phyloP scores from a whole-genome alignment of 2,797 vertebrate genomes.

The Dallia pectoralis region DNA sequence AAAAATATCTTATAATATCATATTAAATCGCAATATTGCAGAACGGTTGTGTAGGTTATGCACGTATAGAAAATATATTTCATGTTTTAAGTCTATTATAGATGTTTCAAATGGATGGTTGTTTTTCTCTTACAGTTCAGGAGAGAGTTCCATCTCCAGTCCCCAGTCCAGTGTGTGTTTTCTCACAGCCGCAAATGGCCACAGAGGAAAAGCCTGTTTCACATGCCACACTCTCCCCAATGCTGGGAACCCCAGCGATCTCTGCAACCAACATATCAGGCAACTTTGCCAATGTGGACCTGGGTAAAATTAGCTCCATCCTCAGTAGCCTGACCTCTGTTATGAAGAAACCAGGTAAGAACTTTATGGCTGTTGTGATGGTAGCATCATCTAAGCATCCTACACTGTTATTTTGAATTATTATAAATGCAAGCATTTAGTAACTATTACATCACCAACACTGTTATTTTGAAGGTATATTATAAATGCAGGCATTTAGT shows the following conservation, averaged over 20 bases:
- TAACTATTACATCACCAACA: not conserved
- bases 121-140: slow-evolving; percentile 73
- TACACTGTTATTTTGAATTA: not conserved
- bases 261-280: slow-evolving; percentile 40
- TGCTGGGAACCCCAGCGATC: not conserved
- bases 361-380: not conserved
- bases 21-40: no score
- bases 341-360: slow-evolving; percentile 93
- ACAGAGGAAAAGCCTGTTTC: slow-evolving; percentile 33
- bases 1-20: no score
- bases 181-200: slow-evolving; percentile 35
- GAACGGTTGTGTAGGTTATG: no score
- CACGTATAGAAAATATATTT: no score
- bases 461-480: not conserved
- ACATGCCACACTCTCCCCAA: slow-evolving; percentile 20
- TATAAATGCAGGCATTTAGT: not conserved
- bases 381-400: not conserved
- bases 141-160: slow-evolving; percentile 63
- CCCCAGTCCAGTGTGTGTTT: slow-evolving; percentile 33
- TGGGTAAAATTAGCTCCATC: slow-evolving; percentile 95
- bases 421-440: not conserved
- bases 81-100: not conserved
- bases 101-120: not conserved
- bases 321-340: slow-evolving; percentile 89
- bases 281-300: slow-evolving; percentile 83